Evolutionary conservation across 92 coral and sea anemone species (phyloP).

Genomic region (Plumapathes pennacea): DNA sequence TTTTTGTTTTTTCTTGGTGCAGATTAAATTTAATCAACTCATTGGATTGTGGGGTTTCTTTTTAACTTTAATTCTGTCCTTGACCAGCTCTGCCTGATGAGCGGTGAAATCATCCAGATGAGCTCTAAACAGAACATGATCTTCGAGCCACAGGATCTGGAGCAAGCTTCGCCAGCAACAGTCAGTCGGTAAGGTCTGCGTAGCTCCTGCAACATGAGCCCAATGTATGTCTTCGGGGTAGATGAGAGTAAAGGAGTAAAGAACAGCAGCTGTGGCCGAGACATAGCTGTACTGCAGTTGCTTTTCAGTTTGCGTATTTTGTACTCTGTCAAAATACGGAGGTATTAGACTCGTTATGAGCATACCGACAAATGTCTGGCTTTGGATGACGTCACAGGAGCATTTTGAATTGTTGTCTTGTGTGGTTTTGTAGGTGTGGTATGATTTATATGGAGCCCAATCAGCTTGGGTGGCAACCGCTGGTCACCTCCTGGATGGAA

Average conservation of each 20-base stretch:
- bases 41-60: too few species aligned
- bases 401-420: too few species aligned
- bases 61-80: background rate
- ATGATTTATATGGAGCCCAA: conserved; percentile 99
- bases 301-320: too few species aligned
- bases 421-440: conserved; percentile 83
- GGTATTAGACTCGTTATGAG: too few species aligned
- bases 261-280: background rate
- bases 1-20: too few species aligned
- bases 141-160: conserved; percentile 94
- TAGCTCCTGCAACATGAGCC: background rate
- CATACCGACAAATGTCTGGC: too few species aligned
- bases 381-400: too few species aligned
- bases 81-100: conserved; percentile 89
- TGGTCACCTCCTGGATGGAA: conserved; percentile 92
- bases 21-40: too few species aligned
- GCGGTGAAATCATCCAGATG: conserved; percentile 99
- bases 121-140: conserved; percentile 92
- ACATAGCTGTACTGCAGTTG: too few species aligned
- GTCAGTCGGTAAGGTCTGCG: conserved; percentile 80
- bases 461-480: conserved; percentile 83
- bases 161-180: conserved; percentile 97
- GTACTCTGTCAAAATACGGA: too few species aligned
- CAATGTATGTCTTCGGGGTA: background rate
- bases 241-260: background rate